Percentiles rank a stretch among this genome's conserved stretches.
Evolutionary conservation across 2,888 invertebrate genomes (phyloP).

Genomic region (Lasius platythorax): DNA sequence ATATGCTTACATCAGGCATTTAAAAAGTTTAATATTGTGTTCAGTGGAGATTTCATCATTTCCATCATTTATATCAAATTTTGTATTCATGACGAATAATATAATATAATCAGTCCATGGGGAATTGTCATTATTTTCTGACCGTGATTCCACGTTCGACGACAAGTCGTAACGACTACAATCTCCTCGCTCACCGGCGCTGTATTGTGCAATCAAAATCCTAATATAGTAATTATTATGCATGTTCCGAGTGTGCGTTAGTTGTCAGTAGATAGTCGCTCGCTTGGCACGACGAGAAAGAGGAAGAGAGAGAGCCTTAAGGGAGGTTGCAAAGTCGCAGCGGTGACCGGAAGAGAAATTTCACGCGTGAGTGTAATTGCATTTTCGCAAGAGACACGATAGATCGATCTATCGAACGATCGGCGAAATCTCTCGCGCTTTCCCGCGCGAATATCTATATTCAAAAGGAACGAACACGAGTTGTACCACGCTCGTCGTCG

Average conservation of each 20-base stretch:
- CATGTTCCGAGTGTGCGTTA: conserved; percentile 65
- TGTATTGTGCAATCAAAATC: conserved; percentile 65
- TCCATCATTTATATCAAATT: no score
- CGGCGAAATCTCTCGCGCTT: conserved; percentile 71
- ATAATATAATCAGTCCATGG: conserved; percentile 26
- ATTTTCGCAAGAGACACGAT: conserved; percentile 73
- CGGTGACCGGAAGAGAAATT: conserved; percentile 78
- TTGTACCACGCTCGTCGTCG: conserved; percentile 42
- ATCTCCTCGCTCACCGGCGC: conserved; percentile 51
- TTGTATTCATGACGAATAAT: conserved; percentile 26
- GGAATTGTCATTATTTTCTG: conserved; percentile 39
- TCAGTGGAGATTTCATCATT: background rate
- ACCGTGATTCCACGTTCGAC: conserved; percentile 50
- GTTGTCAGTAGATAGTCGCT: conserved; percentile 30
- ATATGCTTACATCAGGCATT: background rate
- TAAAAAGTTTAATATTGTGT: background rate
- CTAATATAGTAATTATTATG: conserved; percentile 69
- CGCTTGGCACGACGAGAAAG: background rate
- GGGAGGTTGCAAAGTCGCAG: conserved; percentile 60
- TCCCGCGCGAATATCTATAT: conserved; percentile 56
- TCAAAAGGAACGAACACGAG: conserved; percentile 37
- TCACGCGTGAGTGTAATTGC: conserved; percentile 78
- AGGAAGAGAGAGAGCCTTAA: conserved; percentile 31
- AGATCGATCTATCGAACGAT: conserved; percentile 69
- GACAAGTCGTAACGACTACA: conserved; percentile 37